phyloP scores from a whole-genome alignment of 1,140 invertebrate genomes.

The Pomacea maculata region DNA sequence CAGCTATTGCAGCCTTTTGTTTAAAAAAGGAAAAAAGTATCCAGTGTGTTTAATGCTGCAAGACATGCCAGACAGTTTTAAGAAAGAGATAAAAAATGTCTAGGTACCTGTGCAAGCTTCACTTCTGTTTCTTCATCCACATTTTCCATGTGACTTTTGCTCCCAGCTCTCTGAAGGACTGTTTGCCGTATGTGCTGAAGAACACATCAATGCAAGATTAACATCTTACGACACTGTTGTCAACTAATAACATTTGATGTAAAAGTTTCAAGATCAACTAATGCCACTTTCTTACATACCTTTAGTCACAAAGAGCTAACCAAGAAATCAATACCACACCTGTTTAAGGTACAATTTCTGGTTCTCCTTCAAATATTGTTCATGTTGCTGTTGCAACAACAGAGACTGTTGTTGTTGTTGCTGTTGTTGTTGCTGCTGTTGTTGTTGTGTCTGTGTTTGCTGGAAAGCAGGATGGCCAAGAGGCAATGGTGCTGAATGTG shows the following conservation, averaged over 20 bases:
- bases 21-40: too few species aligned
- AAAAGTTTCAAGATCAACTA: too few species aligned
- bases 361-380: constrained; percentile 73
- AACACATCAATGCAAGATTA: too few species aligned
- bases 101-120: constrained; percentile 64
- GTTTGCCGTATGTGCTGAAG: constrained; percentile 88
- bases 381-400: constrained; percentile 73
- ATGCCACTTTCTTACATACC: not conserved
- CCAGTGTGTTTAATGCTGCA: too few species aligned
- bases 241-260: too few species aligned
- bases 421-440: constrained; percentile 71
- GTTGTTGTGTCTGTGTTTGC: constrained; percentile 62
- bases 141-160: constrained; percentile 73
- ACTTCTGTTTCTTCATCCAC: constrained; percentile 73
- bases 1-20: too few species aligned
- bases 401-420: constrained; percentile 77
- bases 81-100: not conserved
- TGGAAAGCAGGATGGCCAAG: constrained; percentile 92
- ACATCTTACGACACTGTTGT: too few species aligned
- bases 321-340: constrained; percentile 25
- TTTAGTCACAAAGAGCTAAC: not conserved
- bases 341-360: constrained; percentile 54
- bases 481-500: constrained; percentile 81
- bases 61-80: not conserved
- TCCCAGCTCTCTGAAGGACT: constrained; percentile 81